A percentile compares a stretch with the other conserved stretches of the same genome.
Conservation (phyloP, 2,113 vertebrate genomes). For the Podarcis cretensis region DNA sequence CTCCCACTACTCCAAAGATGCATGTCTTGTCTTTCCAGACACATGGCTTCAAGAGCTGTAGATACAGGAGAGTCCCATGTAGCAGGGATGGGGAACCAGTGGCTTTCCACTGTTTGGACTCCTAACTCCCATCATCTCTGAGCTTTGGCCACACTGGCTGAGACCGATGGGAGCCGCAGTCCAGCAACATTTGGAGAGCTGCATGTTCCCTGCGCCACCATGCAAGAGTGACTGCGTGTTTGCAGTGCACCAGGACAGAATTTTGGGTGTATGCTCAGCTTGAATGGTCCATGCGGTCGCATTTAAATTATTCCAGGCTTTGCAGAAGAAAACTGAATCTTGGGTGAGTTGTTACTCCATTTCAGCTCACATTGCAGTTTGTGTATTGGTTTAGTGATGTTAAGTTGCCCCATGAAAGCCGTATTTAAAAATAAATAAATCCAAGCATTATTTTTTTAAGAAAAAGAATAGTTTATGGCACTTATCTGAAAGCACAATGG, state of each 20-base stretch:
- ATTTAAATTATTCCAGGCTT: neutral
- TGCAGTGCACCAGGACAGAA: neutral
- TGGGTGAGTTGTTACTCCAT: neutral
- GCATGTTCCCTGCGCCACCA: no score
- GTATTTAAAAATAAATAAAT: neutral
- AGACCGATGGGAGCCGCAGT: no score
- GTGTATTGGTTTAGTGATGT: no score
- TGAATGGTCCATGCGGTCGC: neutral
- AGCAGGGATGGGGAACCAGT: neutral
- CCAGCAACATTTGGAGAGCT: no score
- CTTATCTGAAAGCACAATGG: slow-evolving; percentile 73
- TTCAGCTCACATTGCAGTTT: no score
- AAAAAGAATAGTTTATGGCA: slow-evolving; percentile 72
- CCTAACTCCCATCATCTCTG: no score
- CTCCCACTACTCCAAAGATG: neutral
- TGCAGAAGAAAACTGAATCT: neutral
- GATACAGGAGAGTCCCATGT: neutral
- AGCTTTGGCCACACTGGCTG: no score
- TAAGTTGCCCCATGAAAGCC: no score
- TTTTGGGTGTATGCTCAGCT: neutral
- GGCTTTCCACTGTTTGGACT: no score
- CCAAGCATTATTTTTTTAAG: neutral
- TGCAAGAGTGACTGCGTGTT: neutral
- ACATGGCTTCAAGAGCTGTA: neutral
- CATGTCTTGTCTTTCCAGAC: neutral